phyloP scores from a whole-genome alignment of 2,113 vertebrate genomes.

The Xiphorhynchus elegans region DNA sequence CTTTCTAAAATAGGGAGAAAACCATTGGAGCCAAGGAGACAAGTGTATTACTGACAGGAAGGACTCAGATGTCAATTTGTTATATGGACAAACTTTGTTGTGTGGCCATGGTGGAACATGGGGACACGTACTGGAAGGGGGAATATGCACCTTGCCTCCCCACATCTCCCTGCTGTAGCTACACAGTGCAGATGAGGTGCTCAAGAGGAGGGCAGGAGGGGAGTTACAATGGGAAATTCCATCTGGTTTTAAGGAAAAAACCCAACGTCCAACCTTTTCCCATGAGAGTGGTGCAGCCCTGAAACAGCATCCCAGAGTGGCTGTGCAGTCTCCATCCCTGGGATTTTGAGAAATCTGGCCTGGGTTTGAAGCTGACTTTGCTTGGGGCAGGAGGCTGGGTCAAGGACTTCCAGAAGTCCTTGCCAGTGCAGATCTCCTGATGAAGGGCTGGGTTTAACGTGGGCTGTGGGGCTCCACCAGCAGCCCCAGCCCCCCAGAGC shows the following conservation, averaged over 20 bases:
- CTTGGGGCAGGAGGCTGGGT: neutral
- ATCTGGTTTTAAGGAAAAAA: neutral
- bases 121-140: neutral
- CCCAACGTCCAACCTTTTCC: neutral
- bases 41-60: neutral
- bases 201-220: neutral
- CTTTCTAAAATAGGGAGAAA: neutral
- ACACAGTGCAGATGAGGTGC: neutral
- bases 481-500: neutral
- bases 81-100: neutral
- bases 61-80: neutral
- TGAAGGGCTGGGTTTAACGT: accelerated
- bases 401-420: neutral
- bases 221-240: neutral
- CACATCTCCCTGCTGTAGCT: neutral
- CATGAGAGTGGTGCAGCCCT: neutral
- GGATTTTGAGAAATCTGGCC: neutral
- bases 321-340: neutral
- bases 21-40: neutral
- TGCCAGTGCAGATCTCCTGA: accelerated
- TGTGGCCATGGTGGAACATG: neutral
- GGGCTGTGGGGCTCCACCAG: neutral
- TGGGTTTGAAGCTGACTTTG: neutral
- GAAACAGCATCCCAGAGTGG: neutral
- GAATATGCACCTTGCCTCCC: neutral